Evolutionary conservation across 2,888 invertebrate genomes (phyloP), one percentile per base, ranked within the genome.

Genomic region (Dermolepida albohirtum): DNA sequence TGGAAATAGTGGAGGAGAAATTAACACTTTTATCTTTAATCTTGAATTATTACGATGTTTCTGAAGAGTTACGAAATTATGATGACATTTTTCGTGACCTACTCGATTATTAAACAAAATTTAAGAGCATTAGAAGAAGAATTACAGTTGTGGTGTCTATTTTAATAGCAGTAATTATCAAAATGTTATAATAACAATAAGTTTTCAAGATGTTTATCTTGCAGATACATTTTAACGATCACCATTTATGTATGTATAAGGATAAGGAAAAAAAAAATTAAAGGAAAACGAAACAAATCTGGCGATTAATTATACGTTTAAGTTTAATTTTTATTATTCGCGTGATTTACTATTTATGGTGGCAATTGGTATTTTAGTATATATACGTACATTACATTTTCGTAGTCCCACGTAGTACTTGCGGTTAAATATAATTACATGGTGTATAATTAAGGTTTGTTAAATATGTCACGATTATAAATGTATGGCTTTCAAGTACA

Each of bases 331-430:
- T 55, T 55, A 55, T 55, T 41, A 17, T 55, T 55, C 16, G 41
- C 55, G 41, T 55, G 55, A 41, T 55, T 55, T 55, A 16, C 55
- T 55, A 16, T 41, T 55, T 55, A 55, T 55, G 41, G 55, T 22
- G 40, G 40, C 40, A 55, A 55, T 55, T 14, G 16, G 16, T 40
- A 34, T 40, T 14, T 47, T 47, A 47, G 5, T 54, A 41, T 40
- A 34, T 34, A 10, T 34, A 34, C 6, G 34, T 34, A 34, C 34
- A 34, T 34, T 34, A 55, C 41, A 41, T 41, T 41, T 22, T 11
- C 17, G n/a, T 40, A 41, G 55, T 55, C 22, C 6, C 22, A 40
- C 17, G 11, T 41, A 34, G 41, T 55, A 55, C 40, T 55, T 41
- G 40, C 55, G 16, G 16, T 55, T 55, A 41, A 22, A 14, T 17